Percentiles rank a stretch among this genome's conserved stretches.
Evolutionary conservation across 2,888 invertebrate genomes (phyloP).

Genomic region (Girardia tigrina): DNA sequence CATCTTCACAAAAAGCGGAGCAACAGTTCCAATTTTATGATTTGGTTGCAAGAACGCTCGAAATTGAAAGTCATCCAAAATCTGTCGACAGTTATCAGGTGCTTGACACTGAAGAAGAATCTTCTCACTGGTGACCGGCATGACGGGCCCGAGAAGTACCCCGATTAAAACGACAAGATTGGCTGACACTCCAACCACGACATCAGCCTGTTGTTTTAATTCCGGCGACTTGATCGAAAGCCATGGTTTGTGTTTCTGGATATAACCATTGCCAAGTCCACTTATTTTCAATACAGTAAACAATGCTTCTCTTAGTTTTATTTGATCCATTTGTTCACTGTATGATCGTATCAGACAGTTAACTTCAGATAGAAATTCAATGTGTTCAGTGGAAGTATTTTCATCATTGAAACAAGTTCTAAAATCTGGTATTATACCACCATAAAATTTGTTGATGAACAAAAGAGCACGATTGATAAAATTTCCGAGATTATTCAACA

Average conservation of each 20-base stretch:
- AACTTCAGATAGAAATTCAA: conserved; percentile 62
- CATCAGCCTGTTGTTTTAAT: conserved; percentile 68
- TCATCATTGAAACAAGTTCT: conserved; percentile 53
- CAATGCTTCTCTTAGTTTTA: conserved; percentile 42
- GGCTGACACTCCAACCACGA: conserved; percentile 66
- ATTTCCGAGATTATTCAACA: conserved; percentile 91
- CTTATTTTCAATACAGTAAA: conserved; percentile 46
- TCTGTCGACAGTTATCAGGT: not conserved
- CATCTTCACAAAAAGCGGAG: conserved; percentile 31
- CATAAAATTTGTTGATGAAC: conserved; percentile 72
- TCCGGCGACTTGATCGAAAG: conserved; percentile 67
- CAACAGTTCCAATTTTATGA: conserved; percentile 32
- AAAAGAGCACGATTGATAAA: conserved; percentile 80
- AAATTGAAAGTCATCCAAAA: not conserved
- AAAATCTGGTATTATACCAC: conserved; percentile 59
- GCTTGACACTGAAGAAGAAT: conserved; percentile 1
- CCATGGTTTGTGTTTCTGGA: conserved; percentile 90
- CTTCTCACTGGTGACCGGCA: conserved; percentile 58
- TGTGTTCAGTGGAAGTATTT: conserved; percentile 61
- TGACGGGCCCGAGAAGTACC: conserved; percentile 70
- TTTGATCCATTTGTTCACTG: conserved; percentile 61
- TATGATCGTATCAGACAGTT: conserved; percentile 66
- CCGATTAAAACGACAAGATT: conserved; percentile 69
- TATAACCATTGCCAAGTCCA: conserved; percentile 81
- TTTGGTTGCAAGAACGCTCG: not conserved